Conservation (phyloP, 1,140 invertebrate genomes). For the Pseudomyrmex concolor region DNA sequence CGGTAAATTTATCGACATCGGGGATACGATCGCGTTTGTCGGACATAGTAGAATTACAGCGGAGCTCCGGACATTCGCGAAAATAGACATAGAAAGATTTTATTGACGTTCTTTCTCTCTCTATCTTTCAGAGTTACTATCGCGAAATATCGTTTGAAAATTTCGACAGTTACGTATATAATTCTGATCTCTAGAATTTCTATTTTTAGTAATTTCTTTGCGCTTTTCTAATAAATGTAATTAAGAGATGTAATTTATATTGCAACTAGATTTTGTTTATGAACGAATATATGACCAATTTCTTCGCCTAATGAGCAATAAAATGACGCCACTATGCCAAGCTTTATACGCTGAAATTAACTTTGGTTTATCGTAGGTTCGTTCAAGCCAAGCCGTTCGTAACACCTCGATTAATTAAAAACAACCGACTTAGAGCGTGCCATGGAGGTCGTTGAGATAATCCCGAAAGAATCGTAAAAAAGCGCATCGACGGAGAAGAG, state of each 20-base stretch:
- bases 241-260: background rate
- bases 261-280: background rate
- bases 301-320: constrained; percentile 19
- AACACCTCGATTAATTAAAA: constrained; percentile 37
- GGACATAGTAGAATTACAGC: constrained; percentile 16
- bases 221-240: background rate
- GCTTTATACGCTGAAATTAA: constrained; percentile 18
- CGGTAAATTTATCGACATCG: constrained; percentile 19
- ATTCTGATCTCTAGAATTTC: background rate
- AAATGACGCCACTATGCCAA: background rate
- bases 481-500: background rate
- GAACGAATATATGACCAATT: background rate
- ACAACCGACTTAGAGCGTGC: constrained; percentile 17
- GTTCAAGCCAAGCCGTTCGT: constrained; percentile 1
- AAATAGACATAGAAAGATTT: background rate
- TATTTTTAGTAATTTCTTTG: background rate
- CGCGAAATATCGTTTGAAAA: background rate
- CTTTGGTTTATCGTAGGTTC: constrained; percentile 12
- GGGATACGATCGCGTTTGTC: constrained; percentile 27
- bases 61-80: background rate
- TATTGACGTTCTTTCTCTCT: background rate
- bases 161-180: constrained; percentile 7
- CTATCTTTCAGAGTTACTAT: background rate
- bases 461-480: constrained; percentile 18
- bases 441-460: background rate